Percentiles rank a stretch among this genome's conserved stretches.
Evolutionary conservation across 2,797 vertebrate species (phyloP).

Genomic region (Muscicapa comitata): DNA sequence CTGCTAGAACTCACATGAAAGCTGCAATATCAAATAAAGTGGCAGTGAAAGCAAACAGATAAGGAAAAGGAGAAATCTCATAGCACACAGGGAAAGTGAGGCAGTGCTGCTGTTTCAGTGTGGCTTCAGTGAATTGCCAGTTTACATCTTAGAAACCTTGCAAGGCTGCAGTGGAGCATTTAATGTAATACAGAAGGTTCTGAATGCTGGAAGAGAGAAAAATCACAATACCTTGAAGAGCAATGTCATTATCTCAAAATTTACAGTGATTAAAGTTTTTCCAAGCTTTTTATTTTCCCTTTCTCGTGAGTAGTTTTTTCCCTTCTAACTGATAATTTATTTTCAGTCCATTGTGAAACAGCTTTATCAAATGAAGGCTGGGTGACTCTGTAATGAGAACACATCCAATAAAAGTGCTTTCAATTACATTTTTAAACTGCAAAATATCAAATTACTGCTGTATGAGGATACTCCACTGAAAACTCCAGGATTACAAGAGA

Average conservation of each 20-base stretch:
- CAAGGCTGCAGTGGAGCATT: not conserved
- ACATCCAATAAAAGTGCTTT: constrained; percentile 43
- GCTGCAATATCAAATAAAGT: not conserved
- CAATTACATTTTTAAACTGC: constrained; percentile 48
- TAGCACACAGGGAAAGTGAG: not conserved
- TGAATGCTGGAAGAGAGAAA: not conserved
- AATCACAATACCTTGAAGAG: not conserved
- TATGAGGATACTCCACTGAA: constrained; percentile 10
- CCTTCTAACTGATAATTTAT: not conserved
- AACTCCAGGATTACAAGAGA: constrained; percentile 8
- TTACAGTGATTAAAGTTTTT: constrained; percentile 8
- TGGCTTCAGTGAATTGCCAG: not conserved
- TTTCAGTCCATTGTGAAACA: constrained; percentile 15
- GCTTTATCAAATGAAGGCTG: constrained; percentile 44
- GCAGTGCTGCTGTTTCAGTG: not conserved
- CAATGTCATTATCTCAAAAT: not conserved
- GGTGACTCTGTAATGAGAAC: constrained; percentile 36
- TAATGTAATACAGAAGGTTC: not conserved
- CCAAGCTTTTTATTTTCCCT: not conserved
- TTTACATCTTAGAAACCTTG: not conserved
- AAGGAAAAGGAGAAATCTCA: not conserved
- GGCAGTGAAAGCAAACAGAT: not conserved
- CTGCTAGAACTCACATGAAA: not conserved
- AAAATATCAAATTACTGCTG: constrained; percentile 44
- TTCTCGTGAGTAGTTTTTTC: not conserved